These are phyloP conservation scores for Cavia porcellus DNA, from an alignment of 2,113 vertebrate genomes.

Conservation along the genomic window DNA sequence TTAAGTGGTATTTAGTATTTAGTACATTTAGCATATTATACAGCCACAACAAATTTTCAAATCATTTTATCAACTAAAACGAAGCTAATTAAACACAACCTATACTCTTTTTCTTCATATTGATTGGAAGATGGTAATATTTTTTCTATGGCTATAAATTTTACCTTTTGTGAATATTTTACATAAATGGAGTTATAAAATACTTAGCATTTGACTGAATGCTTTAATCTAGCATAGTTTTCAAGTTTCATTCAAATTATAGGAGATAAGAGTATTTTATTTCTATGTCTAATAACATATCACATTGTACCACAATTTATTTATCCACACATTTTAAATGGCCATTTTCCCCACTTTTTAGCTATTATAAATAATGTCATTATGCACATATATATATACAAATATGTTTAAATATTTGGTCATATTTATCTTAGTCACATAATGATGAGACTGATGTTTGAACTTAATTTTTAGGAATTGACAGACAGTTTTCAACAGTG, in stretches of 20 bases:
- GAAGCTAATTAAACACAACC: neutral
- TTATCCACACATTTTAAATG: neutral
- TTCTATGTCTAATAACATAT: neutral
- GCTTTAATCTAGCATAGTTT: neutral
- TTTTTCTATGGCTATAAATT: neutral
- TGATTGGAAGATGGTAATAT: neutral
- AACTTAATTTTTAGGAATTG: constrained; percentile 25
- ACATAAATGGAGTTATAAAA: neutral
- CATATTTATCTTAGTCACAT: neutral
- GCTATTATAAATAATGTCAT: neutral
- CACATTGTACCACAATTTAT: neutral
- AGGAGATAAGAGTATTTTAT: neutral
- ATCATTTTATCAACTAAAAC: neutral
- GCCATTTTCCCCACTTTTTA: neutral
- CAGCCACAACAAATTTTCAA: neutral
- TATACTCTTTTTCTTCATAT: neutral
- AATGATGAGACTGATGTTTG: neutral
- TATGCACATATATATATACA: neutral
- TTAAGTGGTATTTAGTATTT: neutral
- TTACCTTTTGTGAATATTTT: neutral
- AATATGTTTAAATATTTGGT: neutral
- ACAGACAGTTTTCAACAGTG: neutral
- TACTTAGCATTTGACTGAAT: neutral
- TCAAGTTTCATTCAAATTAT: neutral
- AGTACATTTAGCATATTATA: neutral